These are phyloP conservation scores for Takifugu flavidus DNA, from an alignment of 2,113 vertebrate species.

Conservation along the genomic window DNA sequence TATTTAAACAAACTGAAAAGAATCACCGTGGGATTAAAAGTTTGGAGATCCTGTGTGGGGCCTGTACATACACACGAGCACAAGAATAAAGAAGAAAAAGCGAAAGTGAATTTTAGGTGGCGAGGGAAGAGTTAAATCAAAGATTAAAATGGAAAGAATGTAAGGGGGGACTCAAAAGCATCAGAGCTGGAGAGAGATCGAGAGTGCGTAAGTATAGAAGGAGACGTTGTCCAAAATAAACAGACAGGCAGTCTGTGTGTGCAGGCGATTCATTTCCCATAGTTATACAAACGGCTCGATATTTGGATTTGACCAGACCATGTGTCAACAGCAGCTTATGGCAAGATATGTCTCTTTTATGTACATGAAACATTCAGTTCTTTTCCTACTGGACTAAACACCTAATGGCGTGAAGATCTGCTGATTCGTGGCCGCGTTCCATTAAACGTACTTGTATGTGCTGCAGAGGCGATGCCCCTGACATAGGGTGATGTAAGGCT, in stretches of 20 bases:
- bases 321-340: conserved; percentile 43
- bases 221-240: conserved; percentile 64
- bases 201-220: conserved; percentile 33
- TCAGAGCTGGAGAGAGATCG: conserved; percentile 25
- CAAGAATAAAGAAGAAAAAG: not conserved
- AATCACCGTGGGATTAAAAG: not conserved
- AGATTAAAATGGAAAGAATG: conserved; percentile 25
- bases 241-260: conserved; percentile 56
- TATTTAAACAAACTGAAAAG: not conserved
- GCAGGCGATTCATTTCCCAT: conserved; percentile 64
- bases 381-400: not conserved
- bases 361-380: conserved; percentile 18
- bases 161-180: conserved; percentile 9
- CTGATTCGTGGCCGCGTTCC: not conserved
- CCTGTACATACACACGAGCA: too few species aligned
- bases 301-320: conserved; percentile 59
- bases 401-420: not conserved
- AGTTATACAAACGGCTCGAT: conserved; percentile 57
- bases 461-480: conserved; percentile 84
- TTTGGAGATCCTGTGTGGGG: not conserved
- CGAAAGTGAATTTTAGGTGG: conserved; percentile 11
- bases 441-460: conserved; percentile 84
- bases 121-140: conserved; percentile 36
- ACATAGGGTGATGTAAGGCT: conserved; percentile 90
- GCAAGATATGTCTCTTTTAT: conserved; percentile 5